phyloP scores from a whole-genome alignment of 2,113 vertebrate species.

The Neopipo cinnamomea region DNA sequence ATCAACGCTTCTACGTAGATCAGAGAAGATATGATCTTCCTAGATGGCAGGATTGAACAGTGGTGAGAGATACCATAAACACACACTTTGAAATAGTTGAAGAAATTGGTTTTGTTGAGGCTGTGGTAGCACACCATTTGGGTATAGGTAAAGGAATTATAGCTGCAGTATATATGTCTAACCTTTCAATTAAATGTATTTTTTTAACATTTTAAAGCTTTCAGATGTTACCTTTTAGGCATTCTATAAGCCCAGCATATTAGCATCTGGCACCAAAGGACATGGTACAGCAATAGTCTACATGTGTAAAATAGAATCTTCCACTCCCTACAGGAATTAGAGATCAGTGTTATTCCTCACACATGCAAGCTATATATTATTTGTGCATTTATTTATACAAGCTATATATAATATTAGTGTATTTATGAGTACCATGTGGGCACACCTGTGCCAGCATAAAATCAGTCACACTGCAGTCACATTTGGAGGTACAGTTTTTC shows the following conservation, averaged over 20 bases:
- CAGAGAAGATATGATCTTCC: neutral
- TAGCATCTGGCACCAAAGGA: neutral
- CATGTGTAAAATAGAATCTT: neutral
- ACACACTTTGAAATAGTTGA: neutral
- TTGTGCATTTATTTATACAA: too few species aligned
- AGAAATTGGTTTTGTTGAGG: neutral
- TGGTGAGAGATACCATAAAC: neutral
- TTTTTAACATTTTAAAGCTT: neutral
- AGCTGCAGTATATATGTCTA: neutral
- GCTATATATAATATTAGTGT: neutral
- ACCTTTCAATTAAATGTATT: neutral
- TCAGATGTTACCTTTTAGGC: neutral
- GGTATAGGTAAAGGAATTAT: neutral
- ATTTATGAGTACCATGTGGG: neutral
- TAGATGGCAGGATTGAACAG: neutral
- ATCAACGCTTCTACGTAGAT: neutral
- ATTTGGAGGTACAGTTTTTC: neutral
- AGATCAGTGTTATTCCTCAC: neutral
- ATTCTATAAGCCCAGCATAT: neutral
- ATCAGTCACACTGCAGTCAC: neutral
- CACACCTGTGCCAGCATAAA: neutral
- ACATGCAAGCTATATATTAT: neutral
- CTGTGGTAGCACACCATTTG: neutral
- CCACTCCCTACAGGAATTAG: neutral
- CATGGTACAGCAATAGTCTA: neutral